Conservation (phyloP, 2,888 invertebrate genomes). For the Molanna angustata region DNA sequence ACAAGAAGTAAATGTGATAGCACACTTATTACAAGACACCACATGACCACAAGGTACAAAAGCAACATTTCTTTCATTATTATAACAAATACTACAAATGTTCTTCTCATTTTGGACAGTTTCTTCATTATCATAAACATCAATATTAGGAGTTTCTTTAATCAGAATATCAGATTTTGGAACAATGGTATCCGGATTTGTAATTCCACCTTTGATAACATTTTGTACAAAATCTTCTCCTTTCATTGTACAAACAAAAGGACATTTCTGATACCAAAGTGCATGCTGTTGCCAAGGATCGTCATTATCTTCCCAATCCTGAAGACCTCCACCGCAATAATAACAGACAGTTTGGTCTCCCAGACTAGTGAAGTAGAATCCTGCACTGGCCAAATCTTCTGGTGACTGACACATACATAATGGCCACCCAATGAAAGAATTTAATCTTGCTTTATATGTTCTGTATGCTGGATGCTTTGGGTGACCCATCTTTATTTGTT, state of each 20-base stretch:
- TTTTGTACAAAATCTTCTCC: background rate
- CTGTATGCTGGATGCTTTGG: background rate
- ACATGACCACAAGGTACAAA: constrained; percentile 96
- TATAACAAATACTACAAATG: constrained; percentile 90
- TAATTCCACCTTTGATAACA: background rate
- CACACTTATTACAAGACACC: constrained; percentile 89
- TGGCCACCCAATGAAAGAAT: background rate
- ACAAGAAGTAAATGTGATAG: constrained; percentile 79
- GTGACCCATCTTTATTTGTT: background rate
- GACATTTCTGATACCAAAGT: background rate
- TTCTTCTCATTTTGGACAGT: constrained; percentile 48
- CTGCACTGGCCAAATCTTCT: constrained; percentile 20
- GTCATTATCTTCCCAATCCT: background rate
- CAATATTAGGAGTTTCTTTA: too few relatives aligned
- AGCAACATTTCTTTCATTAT: constrained; percentile 82
- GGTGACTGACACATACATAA: background rate
- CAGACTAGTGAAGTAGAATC: constrained; percentile 37
- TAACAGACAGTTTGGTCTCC: background rate
- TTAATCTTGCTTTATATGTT: background rate
- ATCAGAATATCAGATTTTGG: too few relatives aligned
- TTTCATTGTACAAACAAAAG: background rate
- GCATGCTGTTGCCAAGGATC: background rate
- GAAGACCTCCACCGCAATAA: constrained; percentile 5
- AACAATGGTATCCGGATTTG: background rate
- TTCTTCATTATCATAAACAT: constrained; percentile 18